Evolutionary conservation across 2,797 vertebrate genomes (phyloP).

Genomic region (Salmo trutta): DNA sequence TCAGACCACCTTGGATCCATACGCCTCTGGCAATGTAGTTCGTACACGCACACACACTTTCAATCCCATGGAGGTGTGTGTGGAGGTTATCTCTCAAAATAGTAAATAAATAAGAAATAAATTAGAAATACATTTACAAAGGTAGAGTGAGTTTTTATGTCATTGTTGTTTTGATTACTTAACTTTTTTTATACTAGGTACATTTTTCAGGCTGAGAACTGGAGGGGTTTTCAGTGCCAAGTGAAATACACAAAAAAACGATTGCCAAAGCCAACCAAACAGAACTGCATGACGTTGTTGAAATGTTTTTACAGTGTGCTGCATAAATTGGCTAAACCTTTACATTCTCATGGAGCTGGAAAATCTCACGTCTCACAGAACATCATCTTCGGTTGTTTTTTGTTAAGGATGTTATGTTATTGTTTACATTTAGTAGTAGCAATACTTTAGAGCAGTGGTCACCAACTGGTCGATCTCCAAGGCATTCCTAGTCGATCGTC

Average conservation of each 20-base stretch:
- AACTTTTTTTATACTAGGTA: constrained; percentile 19
- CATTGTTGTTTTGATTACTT: constrained; percentile 32
- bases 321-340: constrained; percentile 39
- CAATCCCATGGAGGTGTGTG: constrained; percentile 4
- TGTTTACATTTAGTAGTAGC: constrained; percentile 26
- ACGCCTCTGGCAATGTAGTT: constrained; percentile 39
- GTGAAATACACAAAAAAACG: constrained; percentile 40
- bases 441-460: neutral
- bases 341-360: constrained; percentile 26
- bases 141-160: constrained; percentile 24
- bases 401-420: constrained; percentile 31
- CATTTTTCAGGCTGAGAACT: constrained; percentile 35
- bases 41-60: neutral
- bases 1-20: constrained; percentile 47
- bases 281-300: constrained; percentile 35
- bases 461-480: too few species aligned
- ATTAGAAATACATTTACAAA: neutral
- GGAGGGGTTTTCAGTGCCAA: constrained; percentile 33
- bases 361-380: constrained; percentile 28
- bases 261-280: constrained; percentile 41
- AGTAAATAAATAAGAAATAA: neutral
- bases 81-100: constrained; percentile 34
- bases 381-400: constrained; percentile 28
- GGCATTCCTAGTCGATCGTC: too few species aligned
- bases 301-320: constrained; percentile 43